Base-by-base conservation (phyloP, 1,140 invertebrate species). In the Platorchestia sp. region DNA sequence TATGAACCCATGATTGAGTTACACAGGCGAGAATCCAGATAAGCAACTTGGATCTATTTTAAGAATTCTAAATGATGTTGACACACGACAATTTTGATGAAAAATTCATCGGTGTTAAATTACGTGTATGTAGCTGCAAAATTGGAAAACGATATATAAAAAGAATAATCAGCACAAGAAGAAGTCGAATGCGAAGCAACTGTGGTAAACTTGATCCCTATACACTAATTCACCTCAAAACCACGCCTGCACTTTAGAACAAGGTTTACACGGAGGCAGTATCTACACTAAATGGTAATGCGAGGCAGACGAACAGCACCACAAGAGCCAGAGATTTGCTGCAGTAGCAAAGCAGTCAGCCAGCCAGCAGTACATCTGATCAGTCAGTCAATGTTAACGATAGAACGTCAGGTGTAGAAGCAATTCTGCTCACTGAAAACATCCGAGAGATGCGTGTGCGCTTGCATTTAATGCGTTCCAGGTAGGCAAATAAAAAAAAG, bases 401-500 rank as follows among this genome's bases (percentile, higher is more conserved):
- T 89, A 89, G 87, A 42, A 89, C 27, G 87, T 89, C 87, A 89
- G 87, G 87, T 89, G 41, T 43, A 44, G 87, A 89, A 14, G 43
- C 87, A 41, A 89, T 89, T 44, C 87, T 44, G 87, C 41, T 89
- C 10, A 42, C 87, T 14, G 87, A 42, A 89, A 41, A 89, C 87
- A 42, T 89, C 41, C 87, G 43, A 42, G 87, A 5, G n/a, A 44
- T 89, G 87, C 43, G 87, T 89, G 87, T 89, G 87, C 43, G 42
- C 87, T 89, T 89, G 87, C 43, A 44, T 89, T 41, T 44, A 89
- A 44, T 89, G 87, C 87, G 10, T 42, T 5, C 87, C n/a, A 44
- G n/a, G 14, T 41, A 89, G 87, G 87, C 87, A 75, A 75, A 75
- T 75, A 75, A 75, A 75, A 75, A n/a, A 75, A 75, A 75, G 47